Percentiles rank a stretch among this genome's conserved stretches.
phyloP scores from a whole-genome alignment of 2,797 vertebrate genomes.

The Hoplostethus atlanticus region DNA sequence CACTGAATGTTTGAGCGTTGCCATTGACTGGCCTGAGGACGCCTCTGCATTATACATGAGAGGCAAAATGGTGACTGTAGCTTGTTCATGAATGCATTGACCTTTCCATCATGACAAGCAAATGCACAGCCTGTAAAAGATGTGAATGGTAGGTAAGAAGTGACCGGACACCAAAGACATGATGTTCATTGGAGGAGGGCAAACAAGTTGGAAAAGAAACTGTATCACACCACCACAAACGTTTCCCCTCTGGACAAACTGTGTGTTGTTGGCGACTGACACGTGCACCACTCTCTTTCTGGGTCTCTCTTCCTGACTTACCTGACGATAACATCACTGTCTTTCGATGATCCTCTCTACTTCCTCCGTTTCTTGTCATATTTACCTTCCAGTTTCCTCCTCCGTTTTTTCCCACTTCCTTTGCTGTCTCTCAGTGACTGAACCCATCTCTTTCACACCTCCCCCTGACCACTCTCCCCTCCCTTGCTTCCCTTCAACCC shows the following conservation, averaged over 20 bases:
- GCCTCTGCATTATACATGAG: too few species aligned
- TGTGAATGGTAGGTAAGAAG: too few species aligned
- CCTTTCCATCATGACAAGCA: too few species aligned
- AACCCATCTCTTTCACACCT: constrained; percentile 26
- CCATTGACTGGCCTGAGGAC: too few species aligned
- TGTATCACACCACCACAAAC: too few species aligned
- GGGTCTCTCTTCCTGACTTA: constrained; percentile 36
- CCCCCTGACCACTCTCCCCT: constrained; percentile 5
- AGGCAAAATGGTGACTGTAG: too few species aligned
- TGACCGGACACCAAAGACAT: too few species aligned
- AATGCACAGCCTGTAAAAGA: too few species aligned
- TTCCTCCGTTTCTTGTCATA: constrained; percentile 24
- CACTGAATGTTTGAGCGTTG: too few species aligned
- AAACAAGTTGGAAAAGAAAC: constrained; percentile 2
- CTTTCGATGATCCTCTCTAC: constrained; percentile 47
- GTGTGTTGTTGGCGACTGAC: constrained; percentile 39
- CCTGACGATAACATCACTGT: constrained; percentile 48
- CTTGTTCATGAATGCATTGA: too few species aligned
- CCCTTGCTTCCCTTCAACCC: constrained; percentile 39
- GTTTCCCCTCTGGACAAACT: not conserved
- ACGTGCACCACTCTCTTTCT: constrained; percentile 32
- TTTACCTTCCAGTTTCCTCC: constrained; percentile 8
- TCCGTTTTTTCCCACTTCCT: constrained; percentile 28
- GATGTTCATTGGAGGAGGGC: not conserved
- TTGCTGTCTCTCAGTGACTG: constrained; percentile 31